Percentiles rank a stretch among this genome's conserved stretches.
Conservation (phyloP, 2,113 vertebrate species). For the Catharus fuscescens region DNA sequence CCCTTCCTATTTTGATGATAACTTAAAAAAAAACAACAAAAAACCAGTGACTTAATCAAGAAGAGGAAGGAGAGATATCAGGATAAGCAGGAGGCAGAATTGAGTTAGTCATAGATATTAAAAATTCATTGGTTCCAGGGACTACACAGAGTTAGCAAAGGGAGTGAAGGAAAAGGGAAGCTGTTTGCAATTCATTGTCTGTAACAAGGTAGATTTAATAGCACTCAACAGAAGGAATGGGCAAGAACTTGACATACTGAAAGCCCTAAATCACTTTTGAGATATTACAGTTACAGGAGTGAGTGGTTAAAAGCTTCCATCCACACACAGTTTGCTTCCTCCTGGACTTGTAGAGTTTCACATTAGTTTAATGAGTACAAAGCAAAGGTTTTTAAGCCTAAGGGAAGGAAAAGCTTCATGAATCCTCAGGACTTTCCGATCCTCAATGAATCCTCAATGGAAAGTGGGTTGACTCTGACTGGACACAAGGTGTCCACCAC, state of each 20-base stretch:
- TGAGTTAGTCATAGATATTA: neutral
- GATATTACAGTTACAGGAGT: neutral
- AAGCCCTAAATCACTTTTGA: neutral
- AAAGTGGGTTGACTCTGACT: neutral
- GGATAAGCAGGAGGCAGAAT: neutral
- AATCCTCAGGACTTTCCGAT: neutral
- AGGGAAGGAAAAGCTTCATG: neutral
- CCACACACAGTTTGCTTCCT: neutral
- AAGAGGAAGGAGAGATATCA: neutral
- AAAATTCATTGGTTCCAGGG: neutral
- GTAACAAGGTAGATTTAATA: neutral
- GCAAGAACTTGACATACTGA: neutral
- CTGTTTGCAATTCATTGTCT: neutral
- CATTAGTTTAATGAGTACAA: neutral
- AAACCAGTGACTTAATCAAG: neutral
- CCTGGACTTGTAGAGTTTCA: neutral
- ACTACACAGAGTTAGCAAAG: neutral
- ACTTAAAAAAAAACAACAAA: neutral
- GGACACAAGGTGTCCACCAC: neutral
- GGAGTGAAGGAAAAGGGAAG: neutral
- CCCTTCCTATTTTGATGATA: neutral
- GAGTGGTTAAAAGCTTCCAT: neutral
- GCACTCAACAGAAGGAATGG: neutral
- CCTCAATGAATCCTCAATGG: fast-evolving
- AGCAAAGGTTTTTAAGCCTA: neutral